phyloP scores from a whole-genome alignment of 2,113 vertebrate genomes.

The Lathamus discolor region DNA sequence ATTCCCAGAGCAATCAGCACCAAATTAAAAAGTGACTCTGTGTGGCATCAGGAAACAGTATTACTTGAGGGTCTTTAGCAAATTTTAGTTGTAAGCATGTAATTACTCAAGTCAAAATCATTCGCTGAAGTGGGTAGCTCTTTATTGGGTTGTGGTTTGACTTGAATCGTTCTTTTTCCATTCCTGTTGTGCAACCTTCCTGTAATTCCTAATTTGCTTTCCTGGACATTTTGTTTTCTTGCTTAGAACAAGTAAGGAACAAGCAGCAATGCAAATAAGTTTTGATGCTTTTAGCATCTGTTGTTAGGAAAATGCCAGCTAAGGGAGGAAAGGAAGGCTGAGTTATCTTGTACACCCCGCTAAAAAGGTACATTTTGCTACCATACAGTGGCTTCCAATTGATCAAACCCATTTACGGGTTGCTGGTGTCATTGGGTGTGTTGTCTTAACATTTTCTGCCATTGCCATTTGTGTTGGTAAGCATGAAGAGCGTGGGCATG shows the following conservation, averaged over 20 bases:
- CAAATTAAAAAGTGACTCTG: not conserved
- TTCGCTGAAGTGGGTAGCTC: not conserved
- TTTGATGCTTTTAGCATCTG: not conserved
- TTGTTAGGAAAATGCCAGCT: not conserved
- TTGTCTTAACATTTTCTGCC: not conserved
- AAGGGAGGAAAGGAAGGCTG: not conserved
- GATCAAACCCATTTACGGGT: not conserved
- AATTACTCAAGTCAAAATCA: not conserved
- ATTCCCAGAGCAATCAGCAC: not conserved
- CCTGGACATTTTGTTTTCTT: not conserved
- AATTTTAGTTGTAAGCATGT: not conserved
- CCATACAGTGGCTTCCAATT: accelerated
- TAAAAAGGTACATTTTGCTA: not conserved
- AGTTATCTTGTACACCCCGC: not conserved
- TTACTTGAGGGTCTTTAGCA: not conserved
- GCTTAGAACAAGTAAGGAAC: not conserved
- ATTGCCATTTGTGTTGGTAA: not conserved
- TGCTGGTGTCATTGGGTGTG: not conserved
- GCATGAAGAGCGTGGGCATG: not conserved
- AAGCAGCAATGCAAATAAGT: not conserved
- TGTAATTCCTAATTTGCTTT: slow-evolving; percentile 6
- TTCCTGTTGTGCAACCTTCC: slow-evolving; percentile 1
- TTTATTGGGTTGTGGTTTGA: not conserved
- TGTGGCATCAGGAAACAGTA: not conserved
- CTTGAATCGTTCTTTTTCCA: not conserved